phyloP scores from a whole-genome alignment of 2,888 invertebrate species.

The Cephalotes varians region DNA sequence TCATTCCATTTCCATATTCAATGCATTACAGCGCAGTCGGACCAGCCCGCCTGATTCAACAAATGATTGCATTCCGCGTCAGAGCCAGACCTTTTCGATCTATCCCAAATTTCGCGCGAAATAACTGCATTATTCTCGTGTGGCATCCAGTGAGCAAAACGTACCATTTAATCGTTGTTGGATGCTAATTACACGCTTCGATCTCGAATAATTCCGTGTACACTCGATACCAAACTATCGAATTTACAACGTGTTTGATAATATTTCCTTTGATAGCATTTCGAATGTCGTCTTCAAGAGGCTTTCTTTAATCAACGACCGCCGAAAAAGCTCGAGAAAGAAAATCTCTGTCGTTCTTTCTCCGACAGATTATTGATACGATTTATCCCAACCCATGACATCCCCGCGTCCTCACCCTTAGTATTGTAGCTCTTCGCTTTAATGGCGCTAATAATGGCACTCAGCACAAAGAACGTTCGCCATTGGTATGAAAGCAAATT shows the following conservation, averaged over 20 bases:
- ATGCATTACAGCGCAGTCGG: conserved; percentile 15
- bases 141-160: conserved; percentile 62
- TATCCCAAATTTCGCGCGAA: conserved; percentile 64
- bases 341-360: conserved; percentile 26
- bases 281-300: conserved; percentile 35
- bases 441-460: conserved; percentile 77
- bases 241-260: conserved; percentile 61
- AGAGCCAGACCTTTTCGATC: conserved; percentile 64
- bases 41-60: conserved; percentile 30
- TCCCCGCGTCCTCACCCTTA: conserved; percentile 55
- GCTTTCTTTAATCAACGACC: conserved; percentile 39
- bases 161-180: conserved; percentile 72
- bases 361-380: conserved; percentile 62
- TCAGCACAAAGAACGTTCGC: conserved; percentile 57
- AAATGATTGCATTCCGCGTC: conserved; percentile 33
- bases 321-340: conserved; percentile 3
- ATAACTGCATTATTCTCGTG: conserved; percentile 70
- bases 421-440: conserved; percentile 72
- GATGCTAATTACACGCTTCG: conserved; percentile 71
- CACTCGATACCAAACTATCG: conserved; percentile 7
- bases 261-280: conserved; percentile 21
- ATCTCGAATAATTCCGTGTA: conserved; percentile 58
- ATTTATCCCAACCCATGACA: conserved; percentile 42
- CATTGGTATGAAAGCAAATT: conserved; percentile 46
- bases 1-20: conserved; percentile 47